Base-by-base conservation (phyloP, 53 echinoderm and acorn worm genomes). In the Pentamera pediparva region DNA sequence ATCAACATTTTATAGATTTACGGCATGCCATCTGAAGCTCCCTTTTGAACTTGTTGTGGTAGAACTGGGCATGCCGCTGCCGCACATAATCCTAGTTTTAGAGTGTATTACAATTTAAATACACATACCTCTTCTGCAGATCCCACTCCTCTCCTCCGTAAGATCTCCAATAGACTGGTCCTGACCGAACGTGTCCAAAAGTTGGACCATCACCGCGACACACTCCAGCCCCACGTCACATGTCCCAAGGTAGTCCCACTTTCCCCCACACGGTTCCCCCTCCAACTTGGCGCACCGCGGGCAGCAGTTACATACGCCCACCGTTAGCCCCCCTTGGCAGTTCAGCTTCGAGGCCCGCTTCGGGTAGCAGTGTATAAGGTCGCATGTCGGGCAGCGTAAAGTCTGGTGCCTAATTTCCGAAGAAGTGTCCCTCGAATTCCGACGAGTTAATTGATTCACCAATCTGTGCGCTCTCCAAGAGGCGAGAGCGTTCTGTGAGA, bases 221-320 rank as follows among this genome's bases (percentile, higher is more conserved):
- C 94, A 94, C 74, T 87, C 94, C 37, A 84, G 57, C 19, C 90
- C 90, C 17, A 73, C 51, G 55, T 94, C 94, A 47, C 94, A 94
- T 11, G 77, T 56, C 6, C 94, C 94, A 36, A 87, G 76, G 36
- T 89, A 90, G 81, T 90, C 81, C 90, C 90, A 90, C 71, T 87
- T 87, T 31, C 94, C 90, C 2, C 94, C 79, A 38, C 94, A 94
- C 20, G 78, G 79, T 81, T 94, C 94, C 12, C 90, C 90, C 35
- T 84, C 87, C 22, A 87, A 57, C 40, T 90, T 90, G 41, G 90
- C 82, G 55, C 94, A 94, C 24, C 82, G 79, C 37, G 94, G 94
- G 35, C 94, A 94, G 56, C 94, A 94, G 51, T 85, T 87, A 56
- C 94, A 94, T 2, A 94, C 83, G 9, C 94, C 94, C 30, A 81